A percentile compares a stretch with the other conserved stretches of the same genome.
Evolutionary conservation across 2,113 vertebrate species (phyloP).

Genomic region (Micromys minutus): DNA sequence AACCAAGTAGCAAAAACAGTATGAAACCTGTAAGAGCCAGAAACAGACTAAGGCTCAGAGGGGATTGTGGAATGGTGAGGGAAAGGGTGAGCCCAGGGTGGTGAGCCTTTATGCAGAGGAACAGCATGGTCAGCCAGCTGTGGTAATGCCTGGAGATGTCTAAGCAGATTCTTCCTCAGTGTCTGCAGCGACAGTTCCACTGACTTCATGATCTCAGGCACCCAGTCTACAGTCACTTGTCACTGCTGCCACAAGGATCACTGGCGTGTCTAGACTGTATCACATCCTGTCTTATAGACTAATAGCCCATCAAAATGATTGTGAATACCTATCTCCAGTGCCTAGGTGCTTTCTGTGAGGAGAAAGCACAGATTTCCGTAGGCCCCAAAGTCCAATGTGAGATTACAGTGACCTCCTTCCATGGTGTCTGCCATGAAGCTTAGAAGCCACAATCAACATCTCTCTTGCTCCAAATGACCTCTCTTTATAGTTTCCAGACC

Average conservation of each 20-base stretch:
- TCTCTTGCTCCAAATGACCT: background rate
- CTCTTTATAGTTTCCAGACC: slow-evolving; percentile 57
- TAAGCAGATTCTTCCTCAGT: background rate
- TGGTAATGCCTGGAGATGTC: background rate
- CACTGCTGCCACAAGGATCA: background rate
- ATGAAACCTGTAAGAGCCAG: background rate
- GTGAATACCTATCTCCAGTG: background rate
- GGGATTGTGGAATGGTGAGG: background rate
- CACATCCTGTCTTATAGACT: background rate
- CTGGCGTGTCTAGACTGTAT: background rate
- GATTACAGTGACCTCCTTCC: background rate
- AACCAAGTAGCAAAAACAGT: background rate
- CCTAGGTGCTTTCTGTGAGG: background rate
- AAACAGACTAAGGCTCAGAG: background rate
- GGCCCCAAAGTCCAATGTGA: background rate
- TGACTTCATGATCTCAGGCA: background rate
- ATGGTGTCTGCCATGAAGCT: background rate
- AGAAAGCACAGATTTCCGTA: background rate
- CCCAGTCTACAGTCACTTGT: background rate
- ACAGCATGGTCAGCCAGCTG: no score
- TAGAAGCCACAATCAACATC: background rate
- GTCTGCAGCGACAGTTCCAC: background rate
- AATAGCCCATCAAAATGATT: background rate
- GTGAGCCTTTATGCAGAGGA: background rate
- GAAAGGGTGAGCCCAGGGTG: no score